phyloP scores from a whole-genome alignment of 2,797 vertebrate species.

The Poeciliopsis infans region DNA sequence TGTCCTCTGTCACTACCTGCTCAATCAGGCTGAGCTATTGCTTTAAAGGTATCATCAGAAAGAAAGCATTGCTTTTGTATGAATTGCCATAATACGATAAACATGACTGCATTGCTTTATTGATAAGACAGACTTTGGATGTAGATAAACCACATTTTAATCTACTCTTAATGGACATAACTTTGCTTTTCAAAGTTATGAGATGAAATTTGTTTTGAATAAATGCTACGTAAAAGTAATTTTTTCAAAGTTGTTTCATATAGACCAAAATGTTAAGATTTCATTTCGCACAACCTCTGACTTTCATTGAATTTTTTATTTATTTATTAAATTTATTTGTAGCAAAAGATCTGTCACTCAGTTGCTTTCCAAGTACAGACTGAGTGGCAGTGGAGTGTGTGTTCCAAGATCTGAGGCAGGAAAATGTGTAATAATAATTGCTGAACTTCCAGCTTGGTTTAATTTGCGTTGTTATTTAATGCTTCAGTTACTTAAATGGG shows the following conservation, averaged over 20 bases:
- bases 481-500: conserved; percentile 29
- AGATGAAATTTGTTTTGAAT: not conserved
- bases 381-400: conserved; percentile 1
- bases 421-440: conserved; percentile 19
- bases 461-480: conserved; percentile 34
- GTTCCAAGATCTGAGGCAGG: conserved; percentile 9
- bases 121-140: not conserved
- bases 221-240: not conserved
- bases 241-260: not conserved
- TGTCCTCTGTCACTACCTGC: not conserved
- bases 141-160: not conserved
- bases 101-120: not conserved
- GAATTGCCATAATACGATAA: not conserved
- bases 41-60: not conserved
- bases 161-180: not conserved
- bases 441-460: conserved; percentile 17
- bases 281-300: not conserved
- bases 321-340: not conserved
- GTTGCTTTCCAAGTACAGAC: not conserved
- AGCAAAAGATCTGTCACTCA: not conserved
- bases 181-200: not conserved
- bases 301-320: not conserved
- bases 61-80: not conserved
- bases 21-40: not conserved
- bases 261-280: not conserved